Evolutionary conservation across 1,140 invertebrate species (phyloP).

Genomic region (Hermetia illucens): DNA sequence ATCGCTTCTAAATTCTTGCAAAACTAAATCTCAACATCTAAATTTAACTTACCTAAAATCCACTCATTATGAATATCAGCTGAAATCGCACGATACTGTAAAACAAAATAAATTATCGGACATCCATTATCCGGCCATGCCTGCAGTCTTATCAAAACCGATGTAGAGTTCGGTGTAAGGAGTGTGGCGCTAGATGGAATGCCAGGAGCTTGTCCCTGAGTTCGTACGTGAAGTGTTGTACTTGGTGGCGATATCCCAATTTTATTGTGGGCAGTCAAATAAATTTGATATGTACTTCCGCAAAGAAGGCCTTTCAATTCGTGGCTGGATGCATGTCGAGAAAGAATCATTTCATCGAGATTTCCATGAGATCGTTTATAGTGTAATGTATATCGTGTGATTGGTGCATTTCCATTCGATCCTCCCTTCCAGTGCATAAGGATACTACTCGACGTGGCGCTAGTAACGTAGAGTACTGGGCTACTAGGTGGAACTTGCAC

Average conservation of each 20-base stretch:
- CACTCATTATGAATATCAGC: constrained; percentile 22
- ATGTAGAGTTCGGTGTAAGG: constrained; percentile 54
- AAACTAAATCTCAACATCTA: too few species aligned
- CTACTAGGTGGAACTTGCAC: constrained; percentile 53
- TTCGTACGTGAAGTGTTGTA: constrained; percentile 48
- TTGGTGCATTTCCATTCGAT: constrained; percentile 50
- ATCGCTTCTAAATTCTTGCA: too few species aligned
- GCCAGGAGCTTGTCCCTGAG: constrained; percentile 56
- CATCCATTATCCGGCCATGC: constrained; percentile 71
- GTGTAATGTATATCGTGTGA: constrained; percentile 50
- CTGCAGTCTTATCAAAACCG: constrained; percentile 51
- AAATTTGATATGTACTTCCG: constrained; percentile 60
- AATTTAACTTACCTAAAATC: constrained; percentile 18
- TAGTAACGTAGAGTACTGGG: constrained; percentile 54
- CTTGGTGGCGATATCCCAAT: constrained; percentile 56
- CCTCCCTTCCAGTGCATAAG: constrained; percentile 55
- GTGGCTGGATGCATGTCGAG: constrained; percentile 45
- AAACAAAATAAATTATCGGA: constrained; percentile 56
- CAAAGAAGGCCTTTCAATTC: constrained; percentile 55
- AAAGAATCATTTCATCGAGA: constrained; percentile 46
- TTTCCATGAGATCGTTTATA: constrained; percentile 48
- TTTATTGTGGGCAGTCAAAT: constrained; percentile 55
- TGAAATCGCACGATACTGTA: constrained; percentile 45
- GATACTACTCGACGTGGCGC: constrained; percentile 53
- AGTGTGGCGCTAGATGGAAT: constrained; percentile 46